Evolutionary conservation across 2,888 invertebrate genomes (phyloP), one percentile per base, ranked within the genome.

Genomic region (Brachycybe producta): DNA sequence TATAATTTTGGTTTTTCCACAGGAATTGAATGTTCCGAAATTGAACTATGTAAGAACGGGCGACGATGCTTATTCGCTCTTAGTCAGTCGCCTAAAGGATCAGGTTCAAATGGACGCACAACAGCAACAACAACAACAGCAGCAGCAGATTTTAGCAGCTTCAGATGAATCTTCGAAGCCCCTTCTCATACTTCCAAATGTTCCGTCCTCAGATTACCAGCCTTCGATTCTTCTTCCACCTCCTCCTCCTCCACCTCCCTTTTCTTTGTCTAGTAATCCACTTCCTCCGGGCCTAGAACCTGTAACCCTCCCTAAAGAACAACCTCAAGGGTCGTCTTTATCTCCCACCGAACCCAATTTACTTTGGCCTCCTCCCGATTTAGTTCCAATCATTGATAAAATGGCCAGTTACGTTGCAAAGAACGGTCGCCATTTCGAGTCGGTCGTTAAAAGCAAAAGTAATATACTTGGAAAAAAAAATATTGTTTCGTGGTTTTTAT

Each of bases 321-420:
- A 24, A 2, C 13, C 23, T 21, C 13, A 21, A 21, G 23, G n/a
- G 5, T 13, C 47, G n/a, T 24, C 11, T 15, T 36, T n/a, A 2
- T 11, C 15, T 32, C n/a, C 23, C 13, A 27, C 30, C 7, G 21
- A 21, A 35, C 19, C 40, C 5, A 45, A 55, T 28, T 52, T 57
- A 5, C 51, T 62, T 8, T 66, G 68, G 2, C 94, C 94, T 0
- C 82, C 88, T 0, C 80, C 82, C 3, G 88, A 88, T 59, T 72
- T 84, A 1, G 81, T 83, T 62, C 75, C 84, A 19, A 84, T 97
- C 7, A 84, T 98, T 52, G 91, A 94, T 67, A 92, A 94, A 68
- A 92, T 97, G 80, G 95, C 97, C 1, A 80, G 82, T 56, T 95
- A 95, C 67, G 95, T 98, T 0, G 84, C 88, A 1, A 87, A 90